Evolutionary conservation across 2,113 vertebrate genomes (phyloP).

Genomic region (Trichechus manatus): DNA sequence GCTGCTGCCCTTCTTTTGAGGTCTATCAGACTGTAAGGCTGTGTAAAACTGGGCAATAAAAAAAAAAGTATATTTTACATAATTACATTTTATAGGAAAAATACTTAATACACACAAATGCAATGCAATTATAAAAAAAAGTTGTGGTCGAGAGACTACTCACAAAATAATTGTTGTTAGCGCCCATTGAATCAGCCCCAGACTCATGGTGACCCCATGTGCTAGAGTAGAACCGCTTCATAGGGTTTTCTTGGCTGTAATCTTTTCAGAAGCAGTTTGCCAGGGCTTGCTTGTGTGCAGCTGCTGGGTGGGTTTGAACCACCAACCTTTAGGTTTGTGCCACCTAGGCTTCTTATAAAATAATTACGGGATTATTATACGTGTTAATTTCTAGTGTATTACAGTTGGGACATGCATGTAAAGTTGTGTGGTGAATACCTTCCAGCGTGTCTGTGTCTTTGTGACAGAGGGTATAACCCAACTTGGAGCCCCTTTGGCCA

Average conservation of each 20-base stretch:
- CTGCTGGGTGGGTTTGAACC: background rate
- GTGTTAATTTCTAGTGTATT: background rate
- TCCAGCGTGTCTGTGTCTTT: background rate
- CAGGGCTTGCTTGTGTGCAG: background rate
- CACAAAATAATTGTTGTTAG: background rate
- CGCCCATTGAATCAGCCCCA: background rate
- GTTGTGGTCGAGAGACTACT: background rate
- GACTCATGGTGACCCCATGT: background rate
- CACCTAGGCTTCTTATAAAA: background rate
- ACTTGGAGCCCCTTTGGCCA: background rate
- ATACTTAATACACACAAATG: background rate
- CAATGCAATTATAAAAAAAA: background rate
- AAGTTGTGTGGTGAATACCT: background rate
- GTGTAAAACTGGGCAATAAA: background rate
- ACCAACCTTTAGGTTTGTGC: background rate
- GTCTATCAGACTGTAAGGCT: background rate
- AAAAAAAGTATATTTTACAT: background rate
- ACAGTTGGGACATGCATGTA: background rate
- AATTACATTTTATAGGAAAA: constrained; percentile 15
- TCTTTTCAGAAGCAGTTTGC: background rate
- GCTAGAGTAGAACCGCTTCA: background rate
- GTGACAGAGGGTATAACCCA: background rate
- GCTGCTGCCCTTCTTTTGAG: background rate
- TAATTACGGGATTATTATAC: background rate
- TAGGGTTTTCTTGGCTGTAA: background rate